Evolutionary conservation across 2,888 invertebrate species (phyloP), one percentile per base, ranked within the genome.

Genomic region (Stenichneumon culpator): DNA sequence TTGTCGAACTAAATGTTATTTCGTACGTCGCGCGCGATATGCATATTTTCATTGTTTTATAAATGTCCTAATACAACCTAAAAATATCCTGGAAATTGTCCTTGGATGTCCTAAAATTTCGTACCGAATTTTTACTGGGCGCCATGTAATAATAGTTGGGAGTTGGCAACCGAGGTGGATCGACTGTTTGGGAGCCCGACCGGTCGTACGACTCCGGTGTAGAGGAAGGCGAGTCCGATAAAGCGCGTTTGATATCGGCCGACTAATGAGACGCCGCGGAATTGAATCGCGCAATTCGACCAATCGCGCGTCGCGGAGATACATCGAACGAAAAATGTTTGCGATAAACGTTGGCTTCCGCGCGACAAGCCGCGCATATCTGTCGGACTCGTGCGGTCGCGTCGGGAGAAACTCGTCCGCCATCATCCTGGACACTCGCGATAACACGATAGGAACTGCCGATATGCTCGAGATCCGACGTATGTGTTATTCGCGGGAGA

Each of bases 401-500:
- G 57, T 32, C 22, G 60, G 52, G 28, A 54, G 36, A 79, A n/a
- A 67, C 47, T 73, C 16, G 7, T 79, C 78, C 85, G 82, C 85
- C 85, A 85, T 85, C 72, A 57, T 14, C 57, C 75, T 82, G 70
- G 65, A 67, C 50, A 19, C 54, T 67, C 47, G 82, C 44, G 82
- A 85, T 82, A 85, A 85, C 75, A 50, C 39, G 75, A 68, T 67
- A 52, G 44, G 50, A 54, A 52, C 60, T 67, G 57, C 11, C 57
- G 44, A 9, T 54, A 25, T 57, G 57, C 28, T 79, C 25, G 68
- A 72, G 68, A 78, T 63, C 72, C 63, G 36, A 68, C 65, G 19
- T 75, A 44, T 25, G 36, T 57, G 11, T 50, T 54, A 70, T 70
- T 74, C 63, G 32, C 52, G 16, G 3, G 57, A 14, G 52, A 70